Conservation (phyloP, 2,888 invertebrate species). For the Nomada fabriciana region DNA sequence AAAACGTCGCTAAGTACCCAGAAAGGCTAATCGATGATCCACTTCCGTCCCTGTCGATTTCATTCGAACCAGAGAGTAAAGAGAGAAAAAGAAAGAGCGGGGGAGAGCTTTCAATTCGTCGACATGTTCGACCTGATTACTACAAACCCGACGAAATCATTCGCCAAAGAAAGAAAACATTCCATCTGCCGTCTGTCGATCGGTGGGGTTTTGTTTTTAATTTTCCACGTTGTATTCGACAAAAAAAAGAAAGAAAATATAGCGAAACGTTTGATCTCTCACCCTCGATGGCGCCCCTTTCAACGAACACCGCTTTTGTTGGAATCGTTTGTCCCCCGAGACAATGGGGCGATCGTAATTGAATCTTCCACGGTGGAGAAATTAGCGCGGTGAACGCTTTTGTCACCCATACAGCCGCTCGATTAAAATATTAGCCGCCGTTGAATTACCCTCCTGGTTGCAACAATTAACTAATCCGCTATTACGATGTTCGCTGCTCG, state of each 20-base stretch:
- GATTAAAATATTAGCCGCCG: slow-evolving; percentile 14
- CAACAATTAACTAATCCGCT: neutral
- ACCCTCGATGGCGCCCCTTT: slow-evolving; percentile 7
- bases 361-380: slow-evolving; percentile 12
- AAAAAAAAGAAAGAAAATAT: neutral
- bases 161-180: too few species aligned
- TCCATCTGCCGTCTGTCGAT: too few species aligned
- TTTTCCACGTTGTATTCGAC: neutral
- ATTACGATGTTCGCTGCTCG: neutral
- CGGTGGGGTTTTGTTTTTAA: neutral
- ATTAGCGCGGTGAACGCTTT: slow-evolving; percentile 5
- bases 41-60: too few species aligned
- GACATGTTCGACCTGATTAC: too few species aligned
- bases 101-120: too few species aligned
- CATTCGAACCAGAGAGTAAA: too few species aligned
- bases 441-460: neutral
- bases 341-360: slow-evolving; percentile 29
- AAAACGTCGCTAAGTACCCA: too few species aligned
- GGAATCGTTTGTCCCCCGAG: neutral
- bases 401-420: slow-evolving; percentile 1
- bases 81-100: too few species aligned
- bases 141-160: too few species aligned
- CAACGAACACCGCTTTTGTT: slow-evolving; percentile 6
- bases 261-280: neutral
- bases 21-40: too few species aligned